Evolutionary conservation across 2,113 vertebrate species (phyloP).

Genomic region (Aspiorhynchus laticeps): DNA sequence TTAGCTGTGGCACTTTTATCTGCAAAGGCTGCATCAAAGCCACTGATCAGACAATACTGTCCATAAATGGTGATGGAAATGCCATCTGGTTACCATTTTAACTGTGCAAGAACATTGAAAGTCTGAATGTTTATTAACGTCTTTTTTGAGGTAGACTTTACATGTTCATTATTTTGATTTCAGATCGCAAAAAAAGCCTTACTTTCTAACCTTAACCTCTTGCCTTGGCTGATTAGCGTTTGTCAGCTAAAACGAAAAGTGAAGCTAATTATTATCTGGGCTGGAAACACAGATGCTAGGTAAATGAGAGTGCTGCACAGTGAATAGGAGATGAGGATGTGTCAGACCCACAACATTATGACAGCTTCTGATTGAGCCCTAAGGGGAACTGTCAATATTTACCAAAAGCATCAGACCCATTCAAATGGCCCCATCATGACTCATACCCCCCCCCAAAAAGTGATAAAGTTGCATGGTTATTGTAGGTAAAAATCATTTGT

Average conservation of each 20-base stretch:
- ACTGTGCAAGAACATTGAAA: conserved; percentile 23
- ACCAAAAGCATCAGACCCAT: background rate
- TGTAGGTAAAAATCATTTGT: no score
- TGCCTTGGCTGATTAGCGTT: background rate
- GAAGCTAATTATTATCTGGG: background rate
- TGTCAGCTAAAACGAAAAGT: background rate
- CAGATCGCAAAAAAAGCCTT: background rate
- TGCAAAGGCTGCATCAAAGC: conserved; percentile 52
- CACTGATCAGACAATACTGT: conserved; percentile 32
- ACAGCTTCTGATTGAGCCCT: conserved; percentile 2
- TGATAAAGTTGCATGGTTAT: no score
- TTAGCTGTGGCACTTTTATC: conserved; percentile 60
- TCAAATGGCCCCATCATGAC: background rate
- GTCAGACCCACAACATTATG: background rate
- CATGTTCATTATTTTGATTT: background rate
- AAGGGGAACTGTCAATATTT: background rate
- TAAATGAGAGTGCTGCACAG: background rate
- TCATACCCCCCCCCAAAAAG: background rate
- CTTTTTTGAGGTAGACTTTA: background rate
- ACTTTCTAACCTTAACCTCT: background rate
- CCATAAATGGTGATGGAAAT: conserved; percentile 52
- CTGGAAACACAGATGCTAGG: conserved; percentile 14
- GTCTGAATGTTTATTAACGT: background rate
- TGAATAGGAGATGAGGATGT: conserved; percentile 11
- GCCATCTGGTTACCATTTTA: conserved; percentile 36